Base-by-base conservation (phyloP, 2,797 vertebrate species). In the Hoplostethus mediterraneus region DNA sequence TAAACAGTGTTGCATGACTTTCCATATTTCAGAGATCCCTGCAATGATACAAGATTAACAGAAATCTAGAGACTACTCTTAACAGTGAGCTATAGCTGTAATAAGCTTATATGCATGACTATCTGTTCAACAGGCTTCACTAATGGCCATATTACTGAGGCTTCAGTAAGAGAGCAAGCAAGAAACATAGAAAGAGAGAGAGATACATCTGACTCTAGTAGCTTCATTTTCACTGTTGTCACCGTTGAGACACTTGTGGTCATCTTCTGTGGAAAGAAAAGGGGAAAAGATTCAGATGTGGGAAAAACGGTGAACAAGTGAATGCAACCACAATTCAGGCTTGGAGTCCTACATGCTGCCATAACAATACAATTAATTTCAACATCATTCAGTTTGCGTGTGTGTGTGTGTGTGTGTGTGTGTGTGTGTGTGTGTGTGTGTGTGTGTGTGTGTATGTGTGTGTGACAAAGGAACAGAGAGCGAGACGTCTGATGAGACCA, bases 181-280 rank as follows among this genome's bases (percentile, higher is more conserved):
- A 58, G 16, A 40, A 14, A 59, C 11, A 71, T 14, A 55, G 9
- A n/a, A 5, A 16, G 44, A 7, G 33, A 57, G 30, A 33, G 30
- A 36, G 14, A 53, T 12, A 54, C 38, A 2, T 11, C 38, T 11
- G 38, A 11, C 38, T 40, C 38, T 33, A 33, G 6, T 33, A 33
- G 38, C 38, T 58, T 10, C 16, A 8, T 49, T 42, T 17, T 42
- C 45, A 45, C 25, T 17, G 5, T 44, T 16, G 28, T n/a, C 65
- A 3, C 25, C 11, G 28, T 33, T 45, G 28, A 60, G 17, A 67
- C 38, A 44, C 7, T 42, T 40, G 38, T 40, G 38, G 38, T 36
- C 47, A 16, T 17, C 66, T 14, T 9, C 80, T 85, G 77, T 70
- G 9, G 16, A 68, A 21, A 67, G 6, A 59, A 9, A 44, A 38